Conservation (phyloP, 2,888 invertebrate genomes). For the Hydroisotoma schaefferi region DNA sequence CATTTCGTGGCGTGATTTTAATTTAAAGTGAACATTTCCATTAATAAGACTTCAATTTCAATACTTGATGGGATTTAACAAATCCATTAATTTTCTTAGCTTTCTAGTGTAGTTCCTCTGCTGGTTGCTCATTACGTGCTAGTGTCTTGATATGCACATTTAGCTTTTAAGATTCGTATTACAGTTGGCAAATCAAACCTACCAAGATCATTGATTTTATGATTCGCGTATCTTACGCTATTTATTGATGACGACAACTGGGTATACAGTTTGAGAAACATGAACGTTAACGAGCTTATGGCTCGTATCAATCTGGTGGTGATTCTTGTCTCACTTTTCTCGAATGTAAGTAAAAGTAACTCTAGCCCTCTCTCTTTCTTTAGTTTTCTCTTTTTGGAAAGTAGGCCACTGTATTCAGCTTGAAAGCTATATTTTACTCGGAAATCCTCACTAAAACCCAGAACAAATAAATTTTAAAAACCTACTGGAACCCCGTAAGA, state of each 20-base stretch:
- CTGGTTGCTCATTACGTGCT: too few relatives aligned
- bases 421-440: too few relatives aligned
- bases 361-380: too few relatives aligned
- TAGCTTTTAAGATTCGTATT: too few relatives aligned
- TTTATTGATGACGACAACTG: too few relatives aligned
- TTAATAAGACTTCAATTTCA: neutral
- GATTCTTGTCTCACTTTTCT: slow-evolving; percentile 9
- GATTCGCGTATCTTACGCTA: neutral
- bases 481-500: too few relatives aligned
- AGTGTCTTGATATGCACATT: too few relatives aligned
- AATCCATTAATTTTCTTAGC: slow-evolving; percentile 6
- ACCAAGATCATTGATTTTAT: neutral
- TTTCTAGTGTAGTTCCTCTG: neutral
- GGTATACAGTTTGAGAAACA: too few relatives aligned
- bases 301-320: slow-evolving; percentile 11
- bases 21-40: slow-evolving; percentile 5
- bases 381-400: neutral
- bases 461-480: too few relatives aligned
- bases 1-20: neutral
- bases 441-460: too few relatives aligned
- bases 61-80: neutral
- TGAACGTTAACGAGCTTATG: neutral
- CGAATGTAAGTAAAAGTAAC: slow-evolving; percentile 12
- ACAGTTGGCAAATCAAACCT: too few relatives aligned
- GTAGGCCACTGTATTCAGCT: too few relatives aligned